Percentiles rank a stretch among this genome's conserved stretches.
phyloP scores from a whole-genome alignment of 2,888 invertebrate genomes.

The Geophilus truncorum region DNA sequence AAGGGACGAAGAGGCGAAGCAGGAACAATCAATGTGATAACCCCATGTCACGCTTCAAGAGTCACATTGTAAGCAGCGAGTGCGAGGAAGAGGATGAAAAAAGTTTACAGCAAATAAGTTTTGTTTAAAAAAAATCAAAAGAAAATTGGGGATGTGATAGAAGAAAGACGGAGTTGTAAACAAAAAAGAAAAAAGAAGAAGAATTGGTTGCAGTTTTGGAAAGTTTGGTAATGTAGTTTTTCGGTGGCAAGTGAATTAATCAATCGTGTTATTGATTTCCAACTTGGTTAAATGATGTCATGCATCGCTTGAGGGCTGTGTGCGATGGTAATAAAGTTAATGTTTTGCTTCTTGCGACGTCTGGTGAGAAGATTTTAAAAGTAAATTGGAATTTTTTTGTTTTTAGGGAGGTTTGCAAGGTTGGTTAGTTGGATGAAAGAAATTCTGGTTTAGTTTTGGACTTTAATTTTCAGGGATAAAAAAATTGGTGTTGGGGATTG shows the following conservation, averaged over 20 bases:
- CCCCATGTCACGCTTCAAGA: constrained; percentile 10
- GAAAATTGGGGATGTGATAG: too few relatives aligned
- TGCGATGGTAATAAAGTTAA: too few relatives aligned
- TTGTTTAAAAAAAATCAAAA: not conserved
- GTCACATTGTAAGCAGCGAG: not conserved
- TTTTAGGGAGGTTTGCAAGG: too few relatives aligned
- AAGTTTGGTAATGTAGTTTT: not conserved
- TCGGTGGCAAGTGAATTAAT: not conserved
- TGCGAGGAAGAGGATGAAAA: not conserved
- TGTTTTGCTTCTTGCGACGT: too few relatives aligned
- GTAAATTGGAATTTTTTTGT: too few relatives aligned
- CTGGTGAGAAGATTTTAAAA: too few relatives aligned
- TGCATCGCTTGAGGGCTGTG: not conserved
- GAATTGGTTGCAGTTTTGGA: not conserved
- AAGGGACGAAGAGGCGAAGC: not conserved
- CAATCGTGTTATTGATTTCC: not conserved
- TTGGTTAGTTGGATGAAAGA: too few relatives aligned
- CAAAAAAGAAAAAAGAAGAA: not conserved
- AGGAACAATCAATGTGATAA: constrained; percentile 12
- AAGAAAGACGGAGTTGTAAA: not conserved
- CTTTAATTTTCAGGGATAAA: too few relatives aligned
- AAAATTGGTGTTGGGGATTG: too few relatives aligned
- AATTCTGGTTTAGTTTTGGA: too few relatives aligned
- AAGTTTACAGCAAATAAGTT: not conserved
- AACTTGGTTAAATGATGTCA: not conserved